phyloP scores from a whole-genome alignment of 1,140 invertebrate genomes.

The Gerris buenoi region DNA sequence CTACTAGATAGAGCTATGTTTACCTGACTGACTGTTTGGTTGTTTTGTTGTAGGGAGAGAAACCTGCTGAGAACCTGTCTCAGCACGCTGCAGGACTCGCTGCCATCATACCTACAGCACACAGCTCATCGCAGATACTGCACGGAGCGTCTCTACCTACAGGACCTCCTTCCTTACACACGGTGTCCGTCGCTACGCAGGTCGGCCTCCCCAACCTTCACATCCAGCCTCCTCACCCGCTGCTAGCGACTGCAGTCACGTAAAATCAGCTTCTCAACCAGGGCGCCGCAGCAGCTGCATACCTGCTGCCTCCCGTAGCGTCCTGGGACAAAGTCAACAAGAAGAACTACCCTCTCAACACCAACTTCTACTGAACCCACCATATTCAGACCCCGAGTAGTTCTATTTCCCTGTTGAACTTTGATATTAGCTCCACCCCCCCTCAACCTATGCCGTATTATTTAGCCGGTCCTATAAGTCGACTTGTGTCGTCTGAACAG shows the following conservation, averaged over 20 bases:
- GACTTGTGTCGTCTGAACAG: too few species aligned
- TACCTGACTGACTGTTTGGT: neutral
- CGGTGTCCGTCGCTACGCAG: conserved; percentile 25
- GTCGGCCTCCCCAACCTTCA: conserved; percentile 23
- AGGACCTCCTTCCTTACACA: conserved; percentile 12
- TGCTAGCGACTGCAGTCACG: conserved; percentile 23
- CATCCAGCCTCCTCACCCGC: conserved; percentile 22
- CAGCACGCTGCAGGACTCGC: neutral
- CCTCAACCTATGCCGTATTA: too few species aligned
- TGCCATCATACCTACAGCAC: neutral
- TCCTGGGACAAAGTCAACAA: neutral
- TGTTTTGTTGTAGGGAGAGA: neutral
- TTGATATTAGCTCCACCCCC: too few species aligned
- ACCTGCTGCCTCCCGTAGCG: neutral
- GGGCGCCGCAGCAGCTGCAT: neutral
- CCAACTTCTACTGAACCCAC: neutral
- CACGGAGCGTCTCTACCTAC: conserved; percentile 14
- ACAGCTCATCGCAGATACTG: conserved; percentile 19
- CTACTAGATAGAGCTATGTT: too few species aligned
- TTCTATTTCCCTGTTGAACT: too few species aligned
- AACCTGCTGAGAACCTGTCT: neutral
- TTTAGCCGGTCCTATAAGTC: too few species aligned
- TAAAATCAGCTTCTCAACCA: conserved; percentile 15
- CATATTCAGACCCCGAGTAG: neutral
- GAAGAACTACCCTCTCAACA: neutral